Evolutionary conservation across 1,140 invertebrate genomes (phyloP).

Genomic region (Pentalonia nigronervosa): DNA sequence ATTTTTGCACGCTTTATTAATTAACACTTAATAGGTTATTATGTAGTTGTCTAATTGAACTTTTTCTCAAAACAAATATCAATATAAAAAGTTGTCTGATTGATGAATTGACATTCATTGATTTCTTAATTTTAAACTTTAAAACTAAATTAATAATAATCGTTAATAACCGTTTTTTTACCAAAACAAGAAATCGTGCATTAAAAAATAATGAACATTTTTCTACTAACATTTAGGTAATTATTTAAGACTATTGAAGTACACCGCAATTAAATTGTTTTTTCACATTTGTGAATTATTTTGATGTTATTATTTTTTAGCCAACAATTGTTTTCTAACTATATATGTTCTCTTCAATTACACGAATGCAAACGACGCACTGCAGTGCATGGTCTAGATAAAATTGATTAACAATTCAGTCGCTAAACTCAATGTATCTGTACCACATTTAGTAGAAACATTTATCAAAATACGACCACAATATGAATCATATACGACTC

Average conservation of each 20-base stretch:
- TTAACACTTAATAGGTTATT: not conserved
- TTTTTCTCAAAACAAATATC: not conserved
- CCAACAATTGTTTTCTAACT: not conserved
- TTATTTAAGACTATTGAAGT: not conserved
- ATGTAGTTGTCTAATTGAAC: not conserved
- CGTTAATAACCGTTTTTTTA: not conserved
- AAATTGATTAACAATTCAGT: not conserved
- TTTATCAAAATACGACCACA: slow-evolving; percentile 12
- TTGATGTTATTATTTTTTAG: not conserved
- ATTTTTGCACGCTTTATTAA: not conserved
- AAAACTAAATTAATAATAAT: not conserved
- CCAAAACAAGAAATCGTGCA: not conserved
- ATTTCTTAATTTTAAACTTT: not conserved
- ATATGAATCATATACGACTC: not conserved
- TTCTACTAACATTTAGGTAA: not conserved
- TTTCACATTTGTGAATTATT: not conserved
- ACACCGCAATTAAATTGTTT: not conserved
- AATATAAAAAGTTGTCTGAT: not conserved
- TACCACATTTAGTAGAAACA: not conserved
- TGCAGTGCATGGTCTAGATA: not conserved
- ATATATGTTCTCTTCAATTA: not conserved
- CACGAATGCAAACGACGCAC: not conserved
- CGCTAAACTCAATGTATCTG: not conserved
- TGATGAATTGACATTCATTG: not conserved
- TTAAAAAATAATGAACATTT: not conserved